A percentile compares a stretch with the other conserved stretches of the same genome.
phyloP scores from a whole-genome alignment of 2,113 vertebrate genomes.

The Uria lomvia region DNA sequence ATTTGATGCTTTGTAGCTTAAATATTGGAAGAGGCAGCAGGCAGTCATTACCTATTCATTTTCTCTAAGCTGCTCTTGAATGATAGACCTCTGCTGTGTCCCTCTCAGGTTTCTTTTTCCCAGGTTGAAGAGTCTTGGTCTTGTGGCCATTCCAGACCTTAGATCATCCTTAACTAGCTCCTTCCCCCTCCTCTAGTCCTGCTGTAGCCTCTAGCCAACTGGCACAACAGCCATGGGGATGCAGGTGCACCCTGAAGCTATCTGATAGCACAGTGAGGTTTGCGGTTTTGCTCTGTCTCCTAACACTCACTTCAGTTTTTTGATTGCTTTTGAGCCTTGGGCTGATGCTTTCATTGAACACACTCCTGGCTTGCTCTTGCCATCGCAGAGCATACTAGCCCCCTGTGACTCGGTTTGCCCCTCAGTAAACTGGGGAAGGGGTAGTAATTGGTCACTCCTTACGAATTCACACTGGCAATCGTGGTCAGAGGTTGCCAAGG shows the following conservation, averaged over 20 bases:
- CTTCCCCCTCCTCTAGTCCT: not conserved
- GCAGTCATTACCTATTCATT: not conserved
- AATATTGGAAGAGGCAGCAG: not conserved
- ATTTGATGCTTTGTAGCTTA: not conserved
- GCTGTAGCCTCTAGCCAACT: not conserved
- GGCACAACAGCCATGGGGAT: not conserved
- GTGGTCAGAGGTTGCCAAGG: not conserved
- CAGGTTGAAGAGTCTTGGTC: not conserved
- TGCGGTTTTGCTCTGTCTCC: not conserved
- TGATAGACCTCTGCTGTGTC: not conserved
- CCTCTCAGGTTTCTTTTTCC: not conserved
- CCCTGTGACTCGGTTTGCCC: not conserved
- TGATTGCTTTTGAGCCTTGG: not conserved
- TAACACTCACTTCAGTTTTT: not conserved
- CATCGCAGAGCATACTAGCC: not conserved
- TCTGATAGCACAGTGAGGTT: not conserved
- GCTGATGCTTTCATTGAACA: not conserved
- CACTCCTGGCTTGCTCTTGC: not conserved
- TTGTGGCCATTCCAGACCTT: not conserved
- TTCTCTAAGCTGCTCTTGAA: not conserved
- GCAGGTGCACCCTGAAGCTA: not conserved
- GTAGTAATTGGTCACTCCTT: not conserved
- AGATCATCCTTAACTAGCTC: not conserved
- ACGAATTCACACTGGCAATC: fast-evolving
- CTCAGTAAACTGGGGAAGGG: not conserved